Conservation (phyloP, 1,140 invertebrate species). For the Steinernema khuongi region DNA sequence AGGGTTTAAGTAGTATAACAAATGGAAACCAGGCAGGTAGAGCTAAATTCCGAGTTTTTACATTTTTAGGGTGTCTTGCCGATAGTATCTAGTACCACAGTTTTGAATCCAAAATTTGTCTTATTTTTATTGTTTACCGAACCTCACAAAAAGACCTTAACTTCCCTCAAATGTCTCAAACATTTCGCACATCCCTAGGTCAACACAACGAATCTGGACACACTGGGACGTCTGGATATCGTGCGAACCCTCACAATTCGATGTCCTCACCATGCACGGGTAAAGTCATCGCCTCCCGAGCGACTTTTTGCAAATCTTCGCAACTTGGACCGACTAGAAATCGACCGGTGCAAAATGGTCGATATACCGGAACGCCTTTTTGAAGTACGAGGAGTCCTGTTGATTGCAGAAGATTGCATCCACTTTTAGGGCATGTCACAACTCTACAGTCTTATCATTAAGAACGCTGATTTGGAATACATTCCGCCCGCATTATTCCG, state of each 20-base stretch:
- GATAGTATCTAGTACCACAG: too few relatives aligned
- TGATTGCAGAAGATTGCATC: not conserved
- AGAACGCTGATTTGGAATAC: slow-evolving; percentile 30
- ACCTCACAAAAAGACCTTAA: not conserved
- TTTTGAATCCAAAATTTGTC: too few relatives aligned
- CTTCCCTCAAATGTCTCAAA: not conserved
- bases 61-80: too few relatives aligned
- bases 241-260: slow-evolving; percentile 36
- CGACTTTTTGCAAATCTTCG: slow-evolving; percentile 26
- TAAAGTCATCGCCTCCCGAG: slow-evolving; percentile 21
- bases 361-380: slow-evolving; percentile 29
- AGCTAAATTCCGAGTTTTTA: too few relatives aligned
- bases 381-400: slow-evolving; percentile 15
- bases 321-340: slow-evolving; percentile 36
- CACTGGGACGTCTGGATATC: slow-evolving; percentile 19
- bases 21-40: not conserved
- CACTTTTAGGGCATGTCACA: slow-evolving; percentile 33
- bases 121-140: not conserved
- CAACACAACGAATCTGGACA: slow-evolving; percentile 34
- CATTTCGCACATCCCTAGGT: slow-evolving; percentile 20
- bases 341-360: slow-evolving; percentile 35
- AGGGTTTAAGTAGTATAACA: not conserved
- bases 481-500: slow-evolving; percentile 30
- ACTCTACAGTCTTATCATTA: slow-evolving; percentile 33
- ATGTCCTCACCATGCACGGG: slow-evolving; percentile 31